Evolutionary conservation across 2,888 invertebrate genomes (phyloP), one percentile per base, ranked within the genome.

Genomic region (Drosophila barbarae): DNA sequence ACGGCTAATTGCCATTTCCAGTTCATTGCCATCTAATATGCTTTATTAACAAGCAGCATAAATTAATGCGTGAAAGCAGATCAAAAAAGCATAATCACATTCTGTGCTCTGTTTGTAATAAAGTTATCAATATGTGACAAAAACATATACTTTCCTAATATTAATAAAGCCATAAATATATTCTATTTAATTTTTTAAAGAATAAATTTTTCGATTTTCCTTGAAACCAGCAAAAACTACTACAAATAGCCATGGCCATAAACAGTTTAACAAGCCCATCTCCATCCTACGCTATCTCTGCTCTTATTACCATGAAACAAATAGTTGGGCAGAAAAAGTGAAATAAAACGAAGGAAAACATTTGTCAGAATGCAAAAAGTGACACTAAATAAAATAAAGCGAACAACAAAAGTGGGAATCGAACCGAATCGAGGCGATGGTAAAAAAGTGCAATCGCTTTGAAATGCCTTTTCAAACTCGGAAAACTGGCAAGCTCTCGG

Each of bases 1-100:
- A 39, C 59, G 34, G 54, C 59, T 83, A 78, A 83, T 83, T 79
- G 72, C 66, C 63, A 72, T 51, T 54, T 54, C 36, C 80, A 80
- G 84, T 83, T 78, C 80, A 78, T 71, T 78, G 80, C 38, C 67
- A 69, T 67, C 79, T 70, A 83, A 72, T 65, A 49, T 49, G 68
- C 55, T 76, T 79, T 76, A 78, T 83, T 76, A 80, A 83, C 77
- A 70, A 41, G 52, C 66, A 18, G 58, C 54, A 60, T 69, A 64
- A 79, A 70, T 72, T 71, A 58, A 58, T 57, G 68, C 66, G 56
- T 53, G 74, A 61, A 8, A 56, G 35, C 30, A 42, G 44, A 30
- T 54, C 30, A 56, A 36, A 46, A 46, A 39, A 30, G 21, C 32
- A 44, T 30, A 23, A 38, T 36, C 38, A 35, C 36, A 41, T 36